Evolutionary conservation across 2,113 vertebrate species (phyloP).

Genomic region (Mola mola): DNA sequence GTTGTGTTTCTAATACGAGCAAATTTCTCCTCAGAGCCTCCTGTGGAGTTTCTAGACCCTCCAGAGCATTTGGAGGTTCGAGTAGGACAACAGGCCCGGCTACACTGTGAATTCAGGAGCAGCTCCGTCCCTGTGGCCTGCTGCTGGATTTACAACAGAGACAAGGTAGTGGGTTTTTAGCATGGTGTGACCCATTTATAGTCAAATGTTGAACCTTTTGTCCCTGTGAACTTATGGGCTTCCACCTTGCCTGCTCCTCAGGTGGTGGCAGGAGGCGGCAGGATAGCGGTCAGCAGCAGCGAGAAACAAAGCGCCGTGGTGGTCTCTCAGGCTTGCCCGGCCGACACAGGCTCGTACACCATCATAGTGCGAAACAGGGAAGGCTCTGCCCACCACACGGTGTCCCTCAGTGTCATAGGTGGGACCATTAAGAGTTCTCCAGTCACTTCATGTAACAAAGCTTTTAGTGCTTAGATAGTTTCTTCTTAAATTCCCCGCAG

Average conservation of each 20-base stretch:
- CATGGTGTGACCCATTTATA: too few relatives aligned
- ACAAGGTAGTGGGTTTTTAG: constrained; percentile 68
- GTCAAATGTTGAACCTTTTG: too few relatives aligned
- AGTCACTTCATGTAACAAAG: too few relatives aligned
- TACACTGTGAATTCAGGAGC: constrained; percentile 75
- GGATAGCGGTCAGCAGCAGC: constrained; percentile 57
- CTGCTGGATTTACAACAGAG: constrained; percentile 83
- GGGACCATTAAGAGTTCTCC: constrained; percentile 15
- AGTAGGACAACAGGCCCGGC: constrained; percentile 67
- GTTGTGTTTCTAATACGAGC: neutral
- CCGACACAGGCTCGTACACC: constrained; percentile 77
- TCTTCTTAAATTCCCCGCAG: constrained; percentile 52
- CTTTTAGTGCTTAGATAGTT: too few relatives aligned
- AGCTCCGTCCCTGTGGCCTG: constrained; percentile 76
- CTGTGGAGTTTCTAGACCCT: constrained; percentile 73
- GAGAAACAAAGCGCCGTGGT: constrained; percentile 59
- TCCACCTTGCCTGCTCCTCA: constrained; percentile 25
- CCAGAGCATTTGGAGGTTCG: constrained; percentile 75
- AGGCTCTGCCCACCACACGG: constrained; percentile 74
- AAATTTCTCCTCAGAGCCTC: constrained; percentile 51
- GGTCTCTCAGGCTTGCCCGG: constrained; percentile 62
- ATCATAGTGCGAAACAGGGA: constrained; percentile 67
- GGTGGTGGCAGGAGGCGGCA: constrained; percentile 58
- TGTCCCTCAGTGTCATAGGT: constrained; percentile 80
- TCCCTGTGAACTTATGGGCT: neutral